Base-by-base conservation (phyloP, 1,140 invertebrate genomes). In the Aphaenogaster ashmeadi region DNA sequence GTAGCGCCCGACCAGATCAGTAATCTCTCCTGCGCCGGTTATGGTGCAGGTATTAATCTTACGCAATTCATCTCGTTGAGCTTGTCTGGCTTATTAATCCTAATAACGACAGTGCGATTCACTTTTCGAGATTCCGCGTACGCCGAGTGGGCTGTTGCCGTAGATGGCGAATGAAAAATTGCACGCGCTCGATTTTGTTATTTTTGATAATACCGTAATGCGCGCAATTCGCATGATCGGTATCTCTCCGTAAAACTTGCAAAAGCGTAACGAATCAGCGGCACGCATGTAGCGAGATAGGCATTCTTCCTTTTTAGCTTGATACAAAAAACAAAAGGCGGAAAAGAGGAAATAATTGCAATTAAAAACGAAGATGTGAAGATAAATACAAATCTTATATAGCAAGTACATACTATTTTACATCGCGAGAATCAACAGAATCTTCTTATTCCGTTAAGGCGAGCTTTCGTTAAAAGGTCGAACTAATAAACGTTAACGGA, bases 1-100 rank as follows among this genome's bases (percentile, higher is more conserved):
- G 90, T 90, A 91, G 88, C 88, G 72, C 54, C 67, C 44, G 64
- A 92, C 88, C 87, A 93, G 93, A 94, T 93, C 90, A 90, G 90
- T 92, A 92, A 94, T 93, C 93, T 92, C 87, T 87, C 90, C 33
- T 81, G 47, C 91, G 92, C 92, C 90, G 91, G 92, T 93, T 94
- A 91, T 91, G 88, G 87, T 9, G 86, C 88, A 85, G 88, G 89
- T 92, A 94, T 94, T 93, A 93, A 94, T 94, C 93, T 94, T 94
- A 93, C 92, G 92, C 92, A 94, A 94, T 92, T 79, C 79, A 90
- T 90, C 90, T 79, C 74, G 87, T 88, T 80, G 62, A 75, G 60
- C 67, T 21, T 75, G 87, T 86, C 66, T 71, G 50, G 75, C 77
- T 90, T 90, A 91, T 90, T 90, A 87, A 91, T 91, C 80, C 77